Base-by-base conservation (phyloP, 2,113 vertebrate species). In the Coryphaenoides rupestris region DNA sequence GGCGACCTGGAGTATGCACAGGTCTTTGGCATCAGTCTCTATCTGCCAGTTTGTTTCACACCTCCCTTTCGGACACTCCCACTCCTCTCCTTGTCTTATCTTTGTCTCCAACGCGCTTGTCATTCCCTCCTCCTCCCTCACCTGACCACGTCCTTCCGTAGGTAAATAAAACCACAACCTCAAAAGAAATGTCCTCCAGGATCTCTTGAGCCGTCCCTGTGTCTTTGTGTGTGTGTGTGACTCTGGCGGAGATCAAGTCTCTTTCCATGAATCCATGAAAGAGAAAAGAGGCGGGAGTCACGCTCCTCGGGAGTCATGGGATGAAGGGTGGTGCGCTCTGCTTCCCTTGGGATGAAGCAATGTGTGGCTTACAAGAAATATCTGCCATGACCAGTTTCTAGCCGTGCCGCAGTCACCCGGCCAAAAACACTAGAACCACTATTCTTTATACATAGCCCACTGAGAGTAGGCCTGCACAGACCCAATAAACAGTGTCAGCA, bases 331-430 rank as follows among this genome's bases (percentile, higher is more conserved):
- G 33, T 73, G 45, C 1, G 10, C 53, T 66, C 40, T 14, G 13
- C 55, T 26, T 57, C 46, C 14, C 40, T 33, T 56, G 40, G 14
- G 9, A 21, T 22, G 19, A 17, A 19, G 23, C 16, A 33, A 19
- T 16, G 21, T 33, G 53, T 63, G 68, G 66, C 66, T 64, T 19
- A 19, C 0, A 66, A 52, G 66, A 55, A 12, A 40, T 26, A 83
- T 77, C 78, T 72, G 55, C 75, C 58, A 69, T 76, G 70, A 80
- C 77, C 54, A 74, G 80, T 83, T 78, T 52, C 26, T 6, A 22
- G 70, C 58, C n/a, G 21, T 63, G 21, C 3, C 1, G 67, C 9
- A 45, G 57, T 17, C n/a, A 50, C 47, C 14, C 15, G n/a, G n/a
- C n/a, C n/a, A 60, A 12, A 47, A 52, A 79, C 65, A 77, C 63